phyloP scores from a whole-genome alignment of 2,888 invertebrate genomes.

The Heliconius erato region DNA sequence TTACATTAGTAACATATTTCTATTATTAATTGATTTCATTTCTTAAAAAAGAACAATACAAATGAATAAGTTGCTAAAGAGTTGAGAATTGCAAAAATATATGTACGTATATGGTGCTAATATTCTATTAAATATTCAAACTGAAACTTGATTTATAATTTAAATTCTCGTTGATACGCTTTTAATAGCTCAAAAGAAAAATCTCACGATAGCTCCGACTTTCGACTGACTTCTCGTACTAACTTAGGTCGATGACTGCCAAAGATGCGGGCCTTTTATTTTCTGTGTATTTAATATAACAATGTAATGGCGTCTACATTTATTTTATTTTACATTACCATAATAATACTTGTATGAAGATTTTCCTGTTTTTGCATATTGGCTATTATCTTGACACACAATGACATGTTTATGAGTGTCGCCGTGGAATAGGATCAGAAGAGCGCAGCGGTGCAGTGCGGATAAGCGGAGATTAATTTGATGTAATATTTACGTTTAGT shows the following conservation, averaged over 20 bases:
- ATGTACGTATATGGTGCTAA: not conserved
- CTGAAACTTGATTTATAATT: slow-evolving; percentile 14
- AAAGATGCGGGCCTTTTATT: slow-evolving; percentile 59
- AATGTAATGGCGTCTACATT: slow-evolving; percentile 20
- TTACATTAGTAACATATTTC: too few relatives aligned
- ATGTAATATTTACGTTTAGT: not conserved
- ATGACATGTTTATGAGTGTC: not conserved
- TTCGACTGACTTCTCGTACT: slow-evolving; percentile 37
- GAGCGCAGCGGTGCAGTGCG: not conserved
- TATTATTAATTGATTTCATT: not conserved
- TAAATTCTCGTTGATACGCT: slow-evolving; percentile 12
- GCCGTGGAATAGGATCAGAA: slow-evolving; percentile 1
- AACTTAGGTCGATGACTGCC: slow-evolving; percentile 53
- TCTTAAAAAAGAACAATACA: not conserved
- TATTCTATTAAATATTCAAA: not conserved
- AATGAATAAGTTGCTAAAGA: not conserved
- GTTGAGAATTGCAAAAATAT: not conserved
- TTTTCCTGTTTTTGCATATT: slow-evolving; percentile 35
- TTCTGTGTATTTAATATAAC: slow-evolving; percentile 42
- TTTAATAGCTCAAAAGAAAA: slow-evolving; percentile 38
- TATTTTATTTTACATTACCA: slow-evolving; percentile 23
- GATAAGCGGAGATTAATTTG: not conserved
- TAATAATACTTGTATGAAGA: slow-evolving; percentile 19
- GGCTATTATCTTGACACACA: slow-evolving; percentile 16
- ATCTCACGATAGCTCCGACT: slow-evolving; percentile 43